Evolutionary conservation across 2,797 vertebrate species (phyloP).

Genomic region (Coilia nasus): DNA sequence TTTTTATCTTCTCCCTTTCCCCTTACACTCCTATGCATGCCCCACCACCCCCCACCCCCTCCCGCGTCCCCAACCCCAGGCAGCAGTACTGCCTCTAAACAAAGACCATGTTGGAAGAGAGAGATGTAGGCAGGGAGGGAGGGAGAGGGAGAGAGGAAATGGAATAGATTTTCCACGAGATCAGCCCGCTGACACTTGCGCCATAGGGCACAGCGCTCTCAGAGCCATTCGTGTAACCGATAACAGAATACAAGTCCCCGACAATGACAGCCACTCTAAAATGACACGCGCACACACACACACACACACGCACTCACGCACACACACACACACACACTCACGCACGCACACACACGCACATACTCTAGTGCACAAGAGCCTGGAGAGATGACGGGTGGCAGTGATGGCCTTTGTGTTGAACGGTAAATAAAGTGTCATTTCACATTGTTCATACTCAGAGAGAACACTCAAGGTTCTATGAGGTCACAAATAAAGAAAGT

Average conservation of each 20-base stretch:
- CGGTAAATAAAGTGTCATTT: not conserved
- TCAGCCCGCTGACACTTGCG: constrained; percentile 35
- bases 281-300: too few relatives aligned
- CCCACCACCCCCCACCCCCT: constrained; percentile 12
- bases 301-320: too few relatives aligned
- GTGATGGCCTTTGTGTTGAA: not conserved
- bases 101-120: constrained; percentile 42
- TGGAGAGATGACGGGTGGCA: not conserved
- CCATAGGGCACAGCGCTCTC: constrained; percentile 33
- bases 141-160: constrained; percentile 5
- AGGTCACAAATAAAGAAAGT: not conserved
- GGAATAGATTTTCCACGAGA: constrained; percentile 41
- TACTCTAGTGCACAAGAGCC: not conserved
- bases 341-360: too few relatives aligned
- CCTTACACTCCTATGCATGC: constrained; percentile 22
- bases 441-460: not conserved
- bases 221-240: constrained; percentile 41
- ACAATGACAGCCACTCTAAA: constrained; percentile 15
- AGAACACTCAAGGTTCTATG: not conserved
- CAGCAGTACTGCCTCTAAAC: constrained; percentile 49
- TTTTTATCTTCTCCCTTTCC: too few relatives aligned
- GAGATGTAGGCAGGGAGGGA: not conserved
- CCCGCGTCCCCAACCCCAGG: constrained; percentile 34
- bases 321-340: too few relatives aligned
- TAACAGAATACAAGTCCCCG: constrained; percentile 44